phyloP scores from a whole-genome alignment of 2,888 invertebrate species.

The Epicampocera succincta region DNA sequence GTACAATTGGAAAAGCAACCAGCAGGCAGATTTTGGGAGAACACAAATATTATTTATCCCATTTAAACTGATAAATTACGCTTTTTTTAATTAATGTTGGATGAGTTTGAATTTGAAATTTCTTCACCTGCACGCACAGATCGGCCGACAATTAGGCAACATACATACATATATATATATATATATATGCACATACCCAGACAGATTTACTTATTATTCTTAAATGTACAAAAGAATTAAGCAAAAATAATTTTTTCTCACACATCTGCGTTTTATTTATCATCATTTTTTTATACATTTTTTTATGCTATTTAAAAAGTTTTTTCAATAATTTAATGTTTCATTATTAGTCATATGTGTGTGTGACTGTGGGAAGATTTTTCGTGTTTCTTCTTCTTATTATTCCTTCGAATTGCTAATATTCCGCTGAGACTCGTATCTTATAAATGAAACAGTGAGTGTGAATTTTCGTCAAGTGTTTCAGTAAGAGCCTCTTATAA shows the following conservation, averaged over 20 bases:
- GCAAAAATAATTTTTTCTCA: slow-evolving; percentile 46
- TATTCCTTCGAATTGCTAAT: slow-evolving; percentile 47
- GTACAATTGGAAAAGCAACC: too few relatives aligned
- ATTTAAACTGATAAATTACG: too few relatives aligned
- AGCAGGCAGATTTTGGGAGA: too few relatives aligned
- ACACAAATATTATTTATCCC: too few relatives aligned
- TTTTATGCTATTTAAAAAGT: slow-evolving; percentile 38
- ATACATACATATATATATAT: slow-evolving; percentile 33
- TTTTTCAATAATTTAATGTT: slow-evolving; percentile 14
- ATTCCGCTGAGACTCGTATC: slow-evolving; percentile 29
- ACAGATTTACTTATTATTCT: slow-evolving; percentile 55
- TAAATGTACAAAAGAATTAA: slow-evolving; percentile 56
- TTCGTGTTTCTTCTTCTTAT: neutral
- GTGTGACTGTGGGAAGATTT: slow-evolving; percentile 36
- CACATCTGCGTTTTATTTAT: neutral
- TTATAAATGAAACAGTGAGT: slow-evolving; percentile 46
- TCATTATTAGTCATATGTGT: slow-evolving; percentile 12
- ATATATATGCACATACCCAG: too few relatives aligned
- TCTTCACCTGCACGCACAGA: slow-evolving; percentile 61
- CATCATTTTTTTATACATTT: slow-evolving; percentile 13
- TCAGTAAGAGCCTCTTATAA: slow-evolving; percentile 9
- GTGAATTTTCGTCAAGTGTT: slow-evolving; percentile 33
- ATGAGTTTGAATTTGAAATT: slow-evolving; percentile 40
- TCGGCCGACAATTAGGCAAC: slow-evolving; percentile 60
- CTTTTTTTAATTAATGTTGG: too few relatives aligned